Evolutionary conservation across 2,113 vertebrate species (phyloP).

Genomic region (Pollachius pollachius): DNA sequence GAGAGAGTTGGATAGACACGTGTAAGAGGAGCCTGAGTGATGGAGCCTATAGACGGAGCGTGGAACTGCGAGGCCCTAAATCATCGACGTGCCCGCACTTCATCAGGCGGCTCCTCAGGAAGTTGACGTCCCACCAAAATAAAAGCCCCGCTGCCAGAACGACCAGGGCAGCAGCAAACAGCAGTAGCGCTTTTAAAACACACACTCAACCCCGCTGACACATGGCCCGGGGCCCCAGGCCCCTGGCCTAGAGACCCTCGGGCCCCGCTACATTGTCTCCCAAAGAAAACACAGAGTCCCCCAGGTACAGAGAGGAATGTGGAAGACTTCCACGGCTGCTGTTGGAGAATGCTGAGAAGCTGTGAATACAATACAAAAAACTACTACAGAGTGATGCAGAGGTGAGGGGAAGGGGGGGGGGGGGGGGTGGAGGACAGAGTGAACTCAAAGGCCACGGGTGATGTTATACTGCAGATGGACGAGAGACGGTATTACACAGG

Average conservation of each 20-base stretch:
- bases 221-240: slow-evolving; percentile 15
- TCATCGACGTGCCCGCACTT: slow-evolving; percentile 51
- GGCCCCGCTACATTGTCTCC: slow-evolving; percentile 30
- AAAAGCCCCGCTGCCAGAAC: not conserved
- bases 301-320: slow-evolving; percentile 41
- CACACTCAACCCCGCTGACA: slow-evolving; percentile 32
- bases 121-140: slow-evolving; percentile 38
- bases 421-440: no score
- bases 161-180: no score
- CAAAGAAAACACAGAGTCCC: slow-evolving; percentile 38
- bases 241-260: slow-evolving; percentile 5
- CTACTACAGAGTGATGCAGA: not conserved
- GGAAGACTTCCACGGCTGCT: slow-evolving; percentile 34
- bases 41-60: no score
- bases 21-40: no score
- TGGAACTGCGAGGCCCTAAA: slow-evolving; percentile 32
- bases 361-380: slow-evolving; percentile 21
- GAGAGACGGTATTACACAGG: no score
- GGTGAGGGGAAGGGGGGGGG: not conserved
- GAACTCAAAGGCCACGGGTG: no score
- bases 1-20: no score
- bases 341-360: slow-evolving; percentile 39
- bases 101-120: slow-evolving; percentile 53
- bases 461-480: no score
- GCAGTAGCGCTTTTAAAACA: slow-evolving; percentile 12